Conservation (phyloP, 1,140 invertebrate genomes). For the Drosophila micromelanica region DNA sequence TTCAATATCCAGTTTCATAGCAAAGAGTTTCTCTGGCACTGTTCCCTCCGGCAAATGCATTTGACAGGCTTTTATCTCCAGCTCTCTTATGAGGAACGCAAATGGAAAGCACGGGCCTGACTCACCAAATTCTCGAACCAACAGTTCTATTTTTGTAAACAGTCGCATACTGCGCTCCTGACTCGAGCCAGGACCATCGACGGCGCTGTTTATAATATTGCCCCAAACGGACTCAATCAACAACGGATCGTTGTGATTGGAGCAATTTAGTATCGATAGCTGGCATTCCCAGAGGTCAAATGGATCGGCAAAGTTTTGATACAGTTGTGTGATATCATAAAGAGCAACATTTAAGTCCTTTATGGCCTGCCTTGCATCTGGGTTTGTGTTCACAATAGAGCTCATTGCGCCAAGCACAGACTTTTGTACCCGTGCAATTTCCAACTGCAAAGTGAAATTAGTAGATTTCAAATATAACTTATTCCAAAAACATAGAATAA, state of each 20-base stretch:
- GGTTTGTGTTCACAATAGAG: constrained; percentile 41
- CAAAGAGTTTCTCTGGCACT: constrained; percentile 89
- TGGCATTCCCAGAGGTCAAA: constrained; percentile 94
- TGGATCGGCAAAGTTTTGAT: constrained; percentile 92
- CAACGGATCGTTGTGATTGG: constrained; percentile 91
- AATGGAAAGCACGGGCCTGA: constrained; percentile 91
- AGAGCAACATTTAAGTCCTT: constrained; percentile 74
- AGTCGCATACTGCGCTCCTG: constrained; percentile 89
- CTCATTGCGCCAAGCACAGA: constrained; percentile 64
- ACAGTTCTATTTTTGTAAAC: constrained; percentile 89
- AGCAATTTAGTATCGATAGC: constrained; percentile 93
- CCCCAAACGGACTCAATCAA: constrained; percentile 92
- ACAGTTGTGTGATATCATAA: constrained; percentile 87
- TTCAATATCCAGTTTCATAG: constrained; percentile 89
- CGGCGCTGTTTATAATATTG: constrained; percentile 88
- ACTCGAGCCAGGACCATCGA: constrained; percentile 84
- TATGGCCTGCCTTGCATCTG: constrained; percentile 52
- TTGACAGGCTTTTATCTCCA: constrained; percentile 90
- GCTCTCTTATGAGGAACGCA: constrained; percentile 90
- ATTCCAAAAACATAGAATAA: constrained; percentile 1
- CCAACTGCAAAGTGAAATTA: constrained; percentile 59
- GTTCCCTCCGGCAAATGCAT: constrained; percentile 88
- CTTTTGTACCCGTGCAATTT: constrained; percentile 82
- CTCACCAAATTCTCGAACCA: constrained; percentile 90
- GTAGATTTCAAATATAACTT: not conserved